A percentile compares a stretch with the other conserved stretches of the same genome.
Conservation (phyloP, 30 jellyfish, hydroid and myxozoan genomes). For the Rhopilema esculentum region DNA sequence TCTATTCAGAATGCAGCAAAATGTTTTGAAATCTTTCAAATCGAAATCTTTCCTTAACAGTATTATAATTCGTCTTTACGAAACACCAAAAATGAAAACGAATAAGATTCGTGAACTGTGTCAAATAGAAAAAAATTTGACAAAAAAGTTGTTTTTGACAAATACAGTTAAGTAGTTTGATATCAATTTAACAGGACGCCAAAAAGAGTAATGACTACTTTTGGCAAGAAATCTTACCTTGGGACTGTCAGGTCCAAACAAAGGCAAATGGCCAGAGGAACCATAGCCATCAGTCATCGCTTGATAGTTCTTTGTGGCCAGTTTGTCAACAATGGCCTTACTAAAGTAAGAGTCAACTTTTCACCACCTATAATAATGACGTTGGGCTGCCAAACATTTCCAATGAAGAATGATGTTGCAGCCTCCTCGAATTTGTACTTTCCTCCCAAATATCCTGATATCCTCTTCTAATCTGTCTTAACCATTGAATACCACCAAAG, state of each 20-base stretch:
- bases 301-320: slow-evolving; percentile 50
- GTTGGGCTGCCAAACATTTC: not conserved
- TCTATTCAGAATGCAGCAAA: no score
- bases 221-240: slow-evolving; percentile 23
- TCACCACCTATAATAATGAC: not conserved
- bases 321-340: not conserved
- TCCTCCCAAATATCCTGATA: not conserved
- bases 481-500: no score
- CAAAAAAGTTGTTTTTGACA: no score
- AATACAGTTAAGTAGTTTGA: no score
- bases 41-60: not conserved
- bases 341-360: not conserved
- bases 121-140: no score
- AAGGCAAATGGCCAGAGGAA: slow-evolving; percentile 65
- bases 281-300: slow-evolving; percentile 71
- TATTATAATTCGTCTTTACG: no score
- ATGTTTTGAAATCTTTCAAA: no score
- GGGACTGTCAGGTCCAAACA: slow-evolving; percentile 73
- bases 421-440: not conserved
- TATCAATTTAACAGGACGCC: no score
- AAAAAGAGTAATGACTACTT: no score
- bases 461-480: not conserved
- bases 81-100: no score
- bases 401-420: not conserved
- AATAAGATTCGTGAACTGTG: no score